A percentile compares a stretch with the other conserved stretches of the same genome.
Conservation (phyloP, 2,113 vertebrate species). For the Ifrita kowaldi region DNA sequence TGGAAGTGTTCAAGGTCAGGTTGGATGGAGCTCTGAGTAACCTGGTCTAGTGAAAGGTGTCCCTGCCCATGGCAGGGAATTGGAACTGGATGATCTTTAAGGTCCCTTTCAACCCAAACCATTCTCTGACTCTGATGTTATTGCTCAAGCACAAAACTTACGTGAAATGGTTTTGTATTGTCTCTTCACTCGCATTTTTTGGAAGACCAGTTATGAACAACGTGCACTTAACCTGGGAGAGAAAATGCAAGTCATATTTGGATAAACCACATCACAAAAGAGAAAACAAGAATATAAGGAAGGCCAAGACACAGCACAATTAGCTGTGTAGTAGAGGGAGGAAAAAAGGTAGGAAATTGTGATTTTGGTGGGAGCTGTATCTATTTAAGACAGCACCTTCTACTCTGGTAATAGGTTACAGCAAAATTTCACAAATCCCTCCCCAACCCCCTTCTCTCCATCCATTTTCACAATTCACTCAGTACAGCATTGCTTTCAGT, state of each 20-base stretch:
- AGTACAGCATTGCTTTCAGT: neutral
- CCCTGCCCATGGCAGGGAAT: neutral
- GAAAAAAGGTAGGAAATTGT: neutral
- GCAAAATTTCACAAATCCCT: neutral
- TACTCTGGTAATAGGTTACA: neutral
- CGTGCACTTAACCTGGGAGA: conserved; percentile 79
- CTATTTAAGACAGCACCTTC: neutral
- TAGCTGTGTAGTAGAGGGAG: rapidly evolving
- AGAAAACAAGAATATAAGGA: neutral
- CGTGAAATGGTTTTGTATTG: conserved; percentile 82
- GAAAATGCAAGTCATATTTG: neutral
- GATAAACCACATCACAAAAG: neutral
- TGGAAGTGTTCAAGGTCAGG: neutral
- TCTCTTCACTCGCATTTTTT: conserved; percentile 71
- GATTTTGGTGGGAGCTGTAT: neutral
- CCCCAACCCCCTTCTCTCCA: neutral
- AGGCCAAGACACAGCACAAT: neutral
- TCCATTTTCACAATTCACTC: neutral
- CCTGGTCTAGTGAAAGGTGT: neutral
- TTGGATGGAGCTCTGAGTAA: neutral
- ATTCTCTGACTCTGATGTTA: neutral
- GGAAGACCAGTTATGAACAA: conserved; percentile 87
- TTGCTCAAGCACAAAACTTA: conserved; percentile 44
- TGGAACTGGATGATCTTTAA: neutral
- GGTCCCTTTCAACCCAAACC: neutral